These are phyloP conservation scores for Asbolus verrucosus DNA, from an alignment of 1,140 invertebrate genomes.

Conservation along the genomic window DNA sequence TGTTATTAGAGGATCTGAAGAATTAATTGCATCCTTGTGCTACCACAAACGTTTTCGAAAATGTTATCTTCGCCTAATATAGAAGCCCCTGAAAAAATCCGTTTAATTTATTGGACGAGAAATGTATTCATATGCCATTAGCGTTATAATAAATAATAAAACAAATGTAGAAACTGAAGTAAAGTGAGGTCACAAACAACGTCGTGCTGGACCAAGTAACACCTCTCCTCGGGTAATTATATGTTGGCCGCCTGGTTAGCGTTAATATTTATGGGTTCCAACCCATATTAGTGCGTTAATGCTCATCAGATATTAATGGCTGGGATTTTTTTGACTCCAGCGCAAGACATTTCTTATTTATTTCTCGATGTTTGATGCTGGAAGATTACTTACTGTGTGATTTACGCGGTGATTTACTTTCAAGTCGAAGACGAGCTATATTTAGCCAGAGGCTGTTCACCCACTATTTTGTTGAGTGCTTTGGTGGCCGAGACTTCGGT, in stretches of 20 bases:
- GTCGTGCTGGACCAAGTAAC: constrained; percentile 51
- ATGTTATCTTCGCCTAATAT: constrained; percentile 22
- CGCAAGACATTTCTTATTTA: constrained; percentile 25
- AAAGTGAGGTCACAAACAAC: constrained; percentile 45
- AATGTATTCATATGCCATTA: constrained; percentile 28
- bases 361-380: constrained; percentile 28
- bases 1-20: too few relatives aligned
- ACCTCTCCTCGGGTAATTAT: constrained; percentile 58
- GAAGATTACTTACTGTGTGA: constrained; percentile 15
- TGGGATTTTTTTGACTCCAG: constrained; percentile 26
- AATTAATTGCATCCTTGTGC: background rate
- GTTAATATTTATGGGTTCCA: constrained; percentile 59
- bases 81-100: constrained; percentile 31
- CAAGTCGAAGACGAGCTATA: background rate
- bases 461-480: too few relatives aligned
- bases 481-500: too few relatives aligned
- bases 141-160: constrained; percentile 39
- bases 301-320: constrained; percentile 55
- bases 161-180: constrained; percentile 42
- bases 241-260: constrained; percentile 55
- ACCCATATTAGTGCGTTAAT: constrained; percentile 61
- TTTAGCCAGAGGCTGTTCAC: background rate
- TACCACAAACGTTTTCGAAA: background rate
- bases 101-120: constrained; percentile 30
- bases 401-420: constrained; percentile 8